Percentiles rank a stretch among this genome's conserved stretches.
phyloP scores from a whole-genome alignment of 1,140 invertebrate species.

The Tetraneura akinire region DNA sequence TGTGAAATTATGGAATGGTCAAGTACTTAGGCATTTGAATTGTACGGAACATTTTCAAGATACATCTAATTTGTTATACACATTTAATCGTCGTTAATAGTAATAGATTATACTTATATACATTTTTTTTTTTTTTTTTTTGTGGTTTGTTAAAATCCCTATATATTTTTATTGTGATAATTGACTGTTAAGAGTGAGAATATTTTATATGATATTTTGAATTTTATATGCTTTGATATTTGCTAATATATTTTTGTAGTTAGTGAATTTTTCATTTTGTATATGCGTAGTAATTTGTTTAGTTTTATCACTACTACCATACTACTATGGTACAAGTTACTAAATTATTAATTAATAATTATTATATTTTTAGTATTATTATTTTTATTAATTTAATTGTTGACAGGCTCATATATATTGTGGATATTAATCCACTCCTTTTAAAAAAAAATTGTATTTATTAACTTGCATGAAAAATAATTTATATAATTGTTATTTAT shows the following conservation, averaged over 20 bases:
- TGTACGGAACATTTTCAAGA: constrained; percentile 74
- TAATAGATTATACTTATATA: not conserved
- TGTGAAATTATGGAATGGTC: constrained; percentile 77
- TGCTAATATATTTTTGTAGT: not conserved
- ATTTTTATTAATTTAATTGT: constrained; percentile 2
- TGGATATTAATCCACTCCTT: too few species aligned
- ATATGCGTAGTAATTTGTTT: not conserved
- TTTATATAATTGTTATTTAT: too few species aligned
- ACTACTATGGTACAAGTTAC: not conserved
- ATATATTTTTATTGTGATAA: constrained; percentile 43
- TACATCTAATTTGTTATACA: constrained; percentile 50
- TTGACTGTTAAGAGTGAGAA: constrained; percentile 46
- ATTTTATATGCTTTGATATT: constrained; percentile 13
- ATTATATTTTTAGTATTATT: not conserved
- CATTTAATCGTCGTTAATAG: constrained; percentile 50
- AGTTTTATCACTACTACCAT: not conserved
- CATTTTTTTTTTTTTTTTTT: not conserved
- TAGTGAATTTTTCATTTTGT: not conserved
- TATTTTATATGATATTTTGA: constrained; percentile 25
- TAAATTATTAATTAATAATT: not conserved
- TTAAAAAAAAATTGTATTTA: not conserved
- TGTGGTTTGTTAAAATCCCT: not conserved
- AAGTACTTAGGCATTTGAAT: constrained; percentile 80
- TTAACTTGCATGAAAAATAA: not conserved
- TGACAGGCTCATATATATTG: not conserved